Base-by-base conservation (phyloP, 35 echinoderm and acorn worm species). In the Acanthaster planci region DNA sequence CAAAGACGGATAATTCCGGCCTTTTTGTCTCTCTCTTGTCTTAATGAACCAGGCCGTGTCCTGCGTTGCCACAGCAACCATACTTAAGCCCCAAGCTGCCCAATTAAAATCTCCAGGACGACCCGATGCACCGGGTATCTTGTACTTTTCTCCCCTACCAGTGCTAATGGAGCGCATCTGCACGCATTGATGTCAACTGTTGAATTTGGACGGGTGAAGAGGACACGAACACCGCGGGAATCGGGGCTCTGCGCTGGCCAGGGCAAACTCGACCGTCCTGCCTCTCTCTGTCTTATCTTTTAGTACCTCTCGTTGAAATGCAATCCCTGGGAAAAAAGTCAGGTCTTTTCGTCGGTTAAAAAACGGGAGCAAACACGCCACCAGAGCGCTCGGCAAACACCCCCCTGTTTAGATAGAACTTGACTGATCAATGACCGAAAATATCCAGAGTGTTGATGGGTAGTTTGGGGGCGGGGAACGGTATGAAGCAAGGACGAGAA, bases 331-430 rank as follows among this genome's bases (percentile, higher is more conserved):
- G n/a, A n/a, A 34, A 72, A 34, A 72, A 72, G 64, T 72, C 64
- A 72, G 23, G 59, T 67, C 59, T 67, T 72, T 21, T 72, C 31
- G 0, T 34, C 56, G 26, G 26, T 29, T 72, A 7, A 10, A 72
- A 16, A 26, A 72, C 64, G 64, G 64, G 30, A 72, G 64, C 34
- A 72, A 72, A 72, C 64, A 72, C 64, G 64, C 64, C 64, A 72
- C 64, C 64, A 72, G 64, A 72, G 64, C 64, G 64, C 64, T 72
- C 64, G 23, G 64, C 64, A 72, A 72, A 72, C 64, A 72, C 64
- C 7, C 64, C 42, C 64, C 64, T 72, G 64, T 72, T 72, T 72
- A 72, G 64, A 72, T 26, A 26, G 64, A 72, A 72, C 64, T 72
- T 72, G n/a, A 67, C 30, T 31, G 23, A 21, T 67, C 64, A 72